Conservation (phyloP, 2,888 invertebrate species). For the Cheilosia vernalis region DNA sequence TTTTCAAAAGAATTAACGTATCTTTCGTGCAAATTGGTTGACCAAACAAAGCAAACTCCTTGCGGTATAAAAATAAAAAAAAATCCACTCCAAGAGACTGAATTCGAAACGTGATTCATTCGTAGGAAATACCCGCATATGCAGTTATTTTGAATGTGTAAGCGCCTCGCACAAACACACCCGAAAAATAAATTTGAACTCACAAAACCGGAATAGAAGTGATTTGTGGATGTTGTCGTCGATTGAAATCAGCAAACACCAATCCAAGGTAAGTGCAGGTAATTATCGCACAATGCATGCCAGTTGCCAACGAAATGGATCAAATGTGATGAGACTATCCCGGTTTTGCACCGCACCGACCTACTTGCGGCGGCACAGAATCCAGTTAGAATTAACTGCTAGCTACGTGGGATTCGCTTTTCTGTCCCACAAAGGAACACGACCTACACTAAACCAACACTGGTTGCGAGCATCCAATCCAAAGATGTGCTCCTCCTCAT, state of each 20-base stretch:
- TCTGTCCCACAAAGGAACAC: slow-evolving; percentile 38
- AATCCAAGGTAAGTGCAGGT: neutral
- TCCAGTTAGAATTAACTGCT: slow-evolving; percentile 37
- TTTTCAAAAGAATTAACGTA: slow-evolving; percentile 19
- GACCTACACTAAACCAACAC: slow-evolving; percentile 13
- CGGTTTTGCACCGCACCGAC: slow-evolving; percentile 15
- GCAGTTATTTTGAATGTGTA: neutral
- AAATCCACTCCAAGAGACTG: neutral
- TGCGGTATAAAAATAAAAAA: slow-evolving; percentile 1
- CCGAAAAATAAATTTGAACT: slow-evolving; percentile 31
- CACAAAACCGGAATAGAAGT: slow-evolving; percentile 42
- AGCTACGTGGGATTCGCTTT: slow-evolving; percentile 25
- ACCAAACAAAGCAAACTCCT: slow-evolving; percentile 39
- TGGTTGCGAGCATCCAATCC: slow-evolving; percentile 12
- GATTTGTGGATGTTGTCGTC: slow-evolving; percentile 7
- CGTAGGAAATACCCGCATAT: slow-evolving; percentile 9
- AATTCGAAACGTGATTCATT: slow-evolving; percentile 51
- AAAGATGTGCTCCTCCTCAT: slow-evolving; percentile 3
- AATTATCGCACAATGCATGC: neutral
- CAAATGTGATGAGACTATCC: slow-evolving; percentile 26
- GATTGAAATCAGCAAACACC: slow-evolving; percentile 2
- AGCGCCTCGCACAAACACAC: neutral
- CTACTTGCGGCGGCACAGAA: slow-evolving; percentile 4
- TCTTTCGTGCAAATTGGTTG: slow-evolving; percentile 32
- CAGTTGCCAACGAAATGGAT: slow-evolving; percentile 4